Conservation (phyloP, 1,140 invertebrate species). For the Condylostylus longicornis region DNA sequence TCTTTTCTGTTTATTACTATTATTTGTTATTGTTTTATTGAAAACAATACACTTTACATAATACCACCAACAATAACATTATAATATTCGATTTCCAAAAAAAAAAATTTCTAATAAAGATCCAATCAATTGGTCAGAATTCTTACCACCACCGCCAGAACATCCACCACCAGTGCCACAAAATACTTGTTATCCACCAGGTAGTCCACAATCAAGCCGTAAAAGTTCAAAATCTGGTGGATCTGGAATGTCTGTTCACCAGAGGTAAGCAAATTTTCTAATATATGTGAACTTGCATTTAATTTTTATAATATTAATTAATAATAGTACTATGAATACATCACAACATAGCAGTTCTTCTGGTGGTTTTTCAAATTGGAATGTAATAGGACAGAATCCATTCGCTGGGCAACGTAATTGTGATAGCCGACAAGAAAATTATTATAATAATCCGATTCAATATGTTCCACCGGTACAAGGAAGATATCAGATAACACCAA, state of each 20-base stretch:
- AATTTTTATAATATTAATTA: not conserved
- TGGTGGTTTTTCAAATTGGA: constrained; percentile 30
- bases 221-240: constrained; percentile 30
- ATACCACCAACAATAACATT: not conserved
- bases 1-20: constrained; percentile 1
- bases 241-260: constrained; percentile 29
- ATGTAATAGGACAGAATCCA: constrained; percentile 21
- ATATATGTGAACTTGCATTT: not conserved
- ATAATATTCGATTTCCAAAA: not conserved
- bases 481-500: constrained; percentile 30
- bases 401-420: not conserved
- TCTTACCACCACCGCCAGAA: constrained; percentile 63
- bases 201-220: constrained; percentile 27
- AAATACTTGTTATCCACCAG: constrained; percentile 23
- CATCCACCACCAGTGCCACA: constrained; percentile 50
- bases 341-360: constrained; percentile 31
- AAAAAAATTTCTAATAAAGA: constrained; percentile 20
- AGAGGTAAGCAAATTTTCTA: constrained; percentile 16
- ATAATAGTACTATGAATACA: constrained; percentile 21
- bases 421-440: constrained; percentile 17
- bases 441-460: constrained; percentile 28
- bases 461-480: constrained; percentile 17
- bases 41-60: not conserved
- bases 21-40: not conserved
- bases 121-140: constrained; percentile 60